Evolutionary conservation across 1,140 invertebrate species (phyloP).

Genomic region (Monochamus saltuarius): DNA sequence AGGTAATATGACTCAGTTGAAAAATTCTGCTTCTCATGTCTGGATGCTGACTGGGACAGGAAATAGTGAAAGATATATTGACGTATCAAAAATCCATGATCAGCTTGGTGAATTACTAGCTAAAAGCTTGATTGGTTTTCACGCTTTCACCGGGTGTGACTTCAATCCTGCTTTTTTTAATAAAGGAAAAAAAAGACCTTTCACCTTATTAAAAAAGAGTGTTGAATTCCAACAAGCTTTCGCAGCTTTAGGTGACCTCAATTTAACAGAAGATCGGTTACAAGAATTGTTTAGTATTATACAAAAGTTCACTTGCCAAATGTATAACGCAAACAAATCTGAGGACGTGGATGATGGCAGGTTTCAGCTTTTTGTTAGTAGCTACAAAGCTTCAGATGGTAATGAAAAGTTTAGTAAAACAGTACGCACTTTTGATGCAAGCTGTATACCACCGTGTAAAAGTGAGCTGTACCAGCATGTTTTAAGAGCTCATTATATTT

Average conservation of each 20-base stretch:
- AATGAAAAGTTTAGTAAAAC: constrained; percentile 32
- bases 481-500: constrained; percentile 37
- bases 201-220: constrained; percentile 14
- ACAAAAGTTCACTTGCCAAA: constrained; percentile 21
- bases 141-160: constrained; percentile 28
- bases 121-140: constrained; percentile 19
- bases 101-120: constrained; percentile 21
- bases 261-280: constrained; percentile 13
- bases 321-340: constrained; percentile 31
- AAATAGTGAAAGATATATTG: constrained; percentile 27
- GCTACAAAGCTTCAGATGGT: constrained; percentile 31
- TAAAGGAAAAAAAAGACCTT: constrained; percentile 11
- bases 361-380: constrained; percentile 32
- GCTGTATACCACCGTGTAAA: constrained; percentile 32
- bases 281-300: constrained; percentile 16
- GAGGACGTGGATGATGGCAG: constrained; percentile 33
- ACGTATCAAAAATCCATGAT: constrained; percentile 19
- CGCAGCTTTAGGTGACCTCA: constrained; percentile 4
- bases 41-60: constrained; percentile 31
- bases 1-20: constrained; percentile 30
- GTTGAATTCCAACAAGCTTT: constrained; percentile 24
- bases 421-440: constrained; percentile 34
- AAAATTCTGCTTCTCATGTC: constrained; percentile 28
- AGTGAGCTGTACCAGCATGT: constrained; percentile 32
- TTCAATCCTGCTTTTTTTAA: constrained; percentile 29